These are phyloP conservation scores for Spicauda simplicius DNA, from an alignment of 2,888 invertebrate species.

Conservation along the genomic window DNA sequence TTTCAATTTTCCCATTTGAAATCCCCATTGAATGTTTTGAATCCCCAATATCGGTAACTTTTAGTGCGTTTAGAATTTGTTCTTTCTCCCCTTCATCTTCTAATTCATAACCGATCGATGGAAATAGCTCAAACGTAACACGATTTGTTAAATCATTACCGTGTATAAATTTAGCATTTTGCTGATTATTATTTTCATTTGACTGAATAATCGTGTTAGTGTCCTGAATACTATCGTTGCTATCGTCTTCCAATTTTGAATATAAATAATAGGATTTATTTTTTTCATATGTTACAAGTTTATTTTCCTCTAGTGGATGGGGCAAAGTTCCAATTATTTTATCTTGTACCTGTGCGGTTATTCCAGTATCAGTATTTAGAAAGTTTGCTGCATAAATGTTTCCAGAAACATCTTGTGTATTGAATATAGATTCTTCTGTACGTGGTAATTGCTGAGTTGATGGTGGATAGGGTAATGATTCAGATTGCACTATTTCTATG, in stretches of 20 bases:
- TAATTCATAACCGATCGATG: slow-evolving; percentile 69
- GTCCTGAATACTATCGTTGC: slow-evolving; percentile 42
- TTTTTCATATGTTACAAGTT: slow-evolving; percentile 71
- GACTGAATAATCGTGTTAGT: slow-evolving; percentile 4
- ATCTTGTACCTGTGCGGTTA: slow-evolving; percentile 73
- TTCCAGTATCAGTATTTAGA: slow-evolving; percentile 60
- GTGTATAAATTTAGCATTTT: slow-evolving; percentile 27
- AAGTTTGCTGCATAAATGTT: slow-evolving; percentile 52
- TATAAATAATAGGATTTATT: slow-evolving; percentile 73
- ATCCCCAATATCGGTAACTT: slow-evolving; percentile 64
- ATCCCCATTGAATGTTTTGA: too few relatives aligned
- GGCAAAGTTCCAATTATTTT: slow-evolving; percentile 72
- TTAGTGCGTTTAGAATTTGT: slow-evolving; percentile 62
- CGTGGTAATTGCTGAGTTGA: slow-evolving; percentile 53
- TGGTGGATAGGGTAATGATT: slow-evolving; percentile 40
- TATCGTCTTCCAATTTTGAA: slow-evolving; percentile 57
- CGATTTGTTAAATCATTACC: slow-evolving; percentile 43
- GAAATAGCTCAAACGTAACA: slow-evolving; percentile 66
- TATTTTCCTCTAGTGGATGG: slow-evolving; percentile 70
- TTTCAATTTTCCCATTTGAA: slow-evolving; percentile 46
- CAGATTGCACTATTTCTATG: slow-evolving; percentile 65
- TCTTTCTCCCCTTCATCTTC: slow-evolving; percentile 70
- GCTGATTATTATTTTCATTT: slow-evolving; percentile 23
- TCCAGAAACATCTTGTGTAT: slow-evolving; percentile 56
- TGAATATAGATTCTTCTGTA: slow-evolving; percentile 51